Evolutionary conservation across 2,888 invertebrate genomes (phyloP).

Genomic region (Acleris emargana): DNA sequence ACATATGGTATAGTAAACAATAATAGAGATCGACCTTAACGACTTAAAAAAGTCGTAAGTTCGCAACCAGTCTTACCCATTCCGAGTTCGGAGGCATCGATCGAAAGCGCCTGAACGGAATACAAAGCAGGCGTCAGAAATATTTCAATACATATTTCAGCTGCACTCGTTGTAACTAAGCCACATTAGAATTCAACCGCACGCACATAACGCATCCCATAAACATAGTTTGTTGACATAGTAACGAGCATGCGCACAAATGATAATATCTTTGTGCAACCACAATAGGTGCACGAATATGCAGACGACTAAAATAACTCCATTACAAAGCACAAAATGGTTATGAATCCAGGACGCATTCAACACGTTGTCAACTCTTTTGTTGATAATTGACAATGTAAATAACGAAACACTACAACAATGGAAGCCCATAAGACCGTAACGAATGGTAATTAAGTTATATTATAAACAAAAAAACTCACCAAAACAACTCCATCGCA

Average conservation of each 20-base stretch:
- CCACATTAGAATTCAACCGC: conserved; percentile 40
- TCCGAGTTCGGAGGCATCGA: conserved; percentile 20
- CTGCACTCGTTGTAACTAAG: conserved; percentile 22
- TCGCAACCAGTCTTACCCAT: conserved; percentile 19
- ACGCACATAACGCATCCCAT: conserved; percentile 42
- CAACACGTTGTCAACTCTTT: not conserved
- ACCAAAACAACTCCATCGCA: conserved; percentile 72
- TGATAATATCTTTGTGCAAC: conserved; percentile 58
- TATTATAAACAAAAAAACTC: conserved; percentile 58
- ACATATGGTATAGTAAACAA: not conserved
- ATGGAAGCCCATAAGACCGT: not conserved
- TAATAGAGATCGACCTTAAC: not conserved
- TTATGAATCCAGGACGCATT: not conserved
- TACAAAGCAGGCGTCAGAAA: conserved; percentile 33
- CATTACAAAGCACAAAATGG: conserved; percentile 29
- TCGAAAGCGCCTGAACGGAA: conserved; percentile 28
- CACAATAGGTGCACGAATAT: conserved; percentile 63
- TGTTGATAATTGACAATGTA: not conserved
- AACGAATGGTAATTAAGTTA: not conserved
- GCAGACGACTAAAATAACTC: conserved; percentile 42
- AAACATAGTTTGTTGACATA: conserved; percentile 72
- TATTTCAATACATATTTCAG: conserved; percentile 35
- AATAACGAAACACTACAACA: not conserved
- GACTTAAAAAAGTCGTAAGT: conserved; percentile 12
- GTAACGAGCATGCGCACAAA: conserved; percentile 73